Conservation (phyloP, 2,113 vertebrate genomes). For the Pica pica region DNA sequence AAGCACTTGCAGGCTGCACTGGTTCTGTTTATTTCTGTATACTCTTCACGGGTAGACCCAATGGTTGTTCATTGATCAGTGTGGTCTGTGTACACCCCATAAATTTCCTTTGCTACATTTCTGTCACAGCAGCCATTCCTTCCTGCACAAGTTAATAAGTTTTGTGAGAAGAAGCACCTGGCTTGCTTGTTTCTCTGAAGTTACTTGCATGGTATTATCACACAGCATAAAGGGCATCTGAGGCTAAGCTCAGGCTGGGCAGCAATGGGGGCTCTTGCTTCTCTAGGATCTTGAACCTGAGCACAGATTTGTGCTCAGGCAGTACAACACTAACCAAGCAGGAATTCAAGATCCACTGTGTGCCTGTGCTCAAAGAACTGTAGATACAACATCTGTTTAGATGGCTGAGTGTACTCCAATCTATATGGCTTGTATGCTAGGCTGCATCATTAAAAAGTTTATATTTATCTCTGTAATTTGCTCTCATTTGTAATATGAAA, state of each 20-base stretch:
- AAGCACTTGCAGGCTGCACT: not conserved
- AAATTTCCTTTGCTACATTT: not conserved
- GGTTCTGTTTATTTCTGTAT: not conserved
- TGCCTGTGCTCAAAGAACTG: not conserved
- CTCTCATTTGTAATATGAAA: not conserved
- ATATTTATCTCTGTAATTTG: not conserved
- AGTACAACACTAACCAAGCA: not conserved
- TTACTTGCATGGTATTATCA: not conserved
- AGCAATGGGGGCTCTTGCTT: not conserved
- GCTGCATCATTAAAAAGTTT: not conserved
- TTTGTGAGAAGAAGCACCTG: not conserved
- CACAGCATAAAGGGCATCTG: not conserved
- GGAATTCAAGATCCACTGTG: not conserved
- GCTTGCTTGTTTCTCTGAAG: not conserved
- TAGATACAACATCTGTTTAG: not conserved
- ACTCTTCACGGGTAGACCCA: not conserved
- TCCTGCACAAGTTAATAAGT: not conserved
- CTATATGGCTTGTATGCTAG: not conserved
- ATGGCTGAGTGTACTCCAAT: not conserved
- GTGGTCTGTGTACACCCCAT: not conserved
- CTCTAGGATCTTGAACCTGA: not conserved
- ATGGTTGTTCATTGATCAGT: rapidly evolving
- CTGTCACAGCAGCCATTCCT: not conserved
- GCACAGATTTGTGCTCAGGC: not conserved
- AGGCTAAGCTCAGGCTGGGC: not conserved